Evolutionary conservation across 2,113 vertebrate species (phyloP), one percentile per base, ranked within the genome.

Genomic region (Calcarius ornatus): DNA sequence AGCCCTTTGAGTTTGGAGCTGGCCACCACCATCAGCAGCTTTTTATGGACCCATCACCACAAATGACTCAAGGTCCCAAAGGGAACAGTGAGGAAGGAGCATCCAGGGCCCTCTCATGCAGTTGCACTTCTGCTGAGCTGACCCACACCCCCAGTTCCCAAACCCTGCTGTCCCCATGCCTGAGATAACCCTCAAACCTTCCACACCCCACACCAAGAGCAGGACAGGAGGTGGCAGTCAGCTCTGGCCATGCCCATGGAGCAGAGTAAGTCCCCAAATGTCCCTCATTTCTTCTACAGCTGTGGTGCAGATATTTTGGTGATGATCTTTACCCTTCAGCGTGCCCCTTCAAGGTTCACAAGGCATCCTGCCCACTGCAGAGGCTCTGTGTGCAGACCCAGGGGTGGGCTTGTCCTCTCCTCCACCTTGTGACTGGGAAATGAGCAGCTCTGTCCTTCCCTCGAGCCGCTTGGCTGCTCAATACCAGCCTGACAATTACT

Each of bases 271-370:
- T n/a, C n/a, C n/a, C 57, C 31, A 51, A 42, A 65, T 1, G 28
- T 12, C 31, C 9, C 40, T 50, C 6, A 10, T 43, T 42, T 47
- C 66, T 37, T 31, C 75, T 13, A 0, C 4, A 10, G 13, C 33
- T 31, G 21, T 15, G 9, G 18, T 42, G 27, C 33, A 59, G 70
- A 10, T 35, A 24, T 6, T 25, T 65, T 19, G 1, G 20, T 17
- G 16, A 9, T 40, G n/a, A 27, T 20, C 18, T 61, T 53, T 12
- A 25, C 2, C 35, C 35, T 21, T 27, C 16, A n/a, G 3, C 0
- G 0, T 20, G 13, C 28, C 69, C n/a, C 38, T 42, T 25, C 53
- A 31, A 23, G 21, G 61, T 66, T 51, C 61, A 31, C 40, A 31
- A 69, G 30, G 11, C 54, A 61, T 27, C 40, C 40, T 82, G 25